phyloP scores from a whole-genome alignment of 2,888 invertebrate species.

The Eilema sororculum region DNA sequence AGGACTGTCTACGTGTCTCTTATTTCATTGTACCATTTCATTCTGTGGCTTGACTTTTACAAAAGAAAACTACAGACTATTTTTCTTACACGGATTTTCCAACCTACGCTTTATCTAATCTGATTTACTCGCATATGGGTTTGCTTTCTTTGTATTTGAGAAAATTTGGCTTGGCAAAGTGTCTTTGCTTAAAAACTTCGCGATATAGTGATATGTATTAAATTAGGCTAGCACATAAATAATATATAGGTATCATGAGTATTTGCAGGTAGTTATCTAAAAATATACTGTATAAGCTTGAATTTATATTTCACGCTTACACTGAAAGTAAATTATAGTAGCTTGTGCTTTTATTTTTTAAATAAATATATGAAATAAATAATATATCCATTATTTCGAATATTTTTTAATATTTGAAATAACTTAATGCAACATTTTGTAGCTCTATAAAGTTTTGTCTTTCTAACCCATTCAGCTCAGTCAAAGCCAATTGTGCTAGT shows the following conservation, averaged over 20 bases:
- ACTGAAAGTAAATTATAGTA: neutral
- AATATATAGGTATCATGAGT: neutral
- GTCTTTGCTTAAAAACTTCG: neutral
- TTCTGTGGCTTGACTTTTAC: conserved; percentile 5
- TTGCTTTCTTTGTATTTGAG: conserved; percentile 21
- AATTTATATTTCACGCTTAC: conserved; percentile 1
- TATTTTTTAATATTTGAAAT: neutral
- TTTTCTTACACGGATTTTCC: conserved; percentile 25
- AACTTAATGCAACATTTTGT: neutral
- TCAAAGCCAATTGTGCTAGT: neutral
- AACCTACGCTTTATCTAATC: conserved; percentile 34
- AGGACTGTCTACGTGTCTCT: neutral
- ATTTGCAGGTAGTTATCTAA: neutral
- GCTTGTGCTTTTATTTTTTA: neutral
- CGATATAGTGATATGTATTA: neutral
- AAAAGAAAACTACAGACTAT: conserved; percentile 19
- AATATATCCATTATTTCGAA: neutral
- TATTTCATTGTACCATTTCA: conserved; percentile 5
- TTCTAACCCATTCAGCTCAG: neutral
- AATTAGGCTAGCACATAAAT: neutral
- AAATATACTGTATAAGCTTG: neutral
- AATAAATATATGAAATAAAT: neutral
- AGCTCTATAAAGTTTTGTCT: neutral
- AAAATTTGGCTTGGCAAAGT: conserved; percentile 22
- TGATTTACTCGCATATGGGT: conserved; percentile 21